Percentiles rank a stretch among this genome's conserved stretches.
Conservation (phyloP, 2,797 vertebrate species). For the Lacerta agilis region DNA sequence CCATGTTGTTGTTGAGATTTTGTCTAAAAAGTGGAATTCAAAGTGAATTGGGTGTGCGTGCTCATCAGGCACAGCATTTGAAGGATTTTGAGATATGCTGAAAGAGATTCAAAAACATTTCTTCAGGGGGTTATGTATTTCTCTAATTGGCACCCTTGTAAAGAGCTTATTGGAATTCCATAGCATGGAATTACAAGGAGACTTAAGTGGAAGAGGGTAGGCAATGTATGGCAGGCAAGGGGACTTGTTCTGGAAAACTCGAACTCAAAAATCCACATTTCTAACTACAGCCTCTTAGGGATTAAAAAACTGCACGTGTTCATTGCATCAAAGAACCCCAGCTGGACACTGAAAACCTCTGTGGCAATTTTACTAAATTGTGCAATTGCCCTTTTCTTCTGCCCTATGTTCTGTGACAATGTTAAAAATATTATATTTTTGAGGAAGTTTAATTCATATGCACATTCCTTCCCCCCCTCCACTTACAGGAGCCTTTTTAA, state of each 20-base stretch:
- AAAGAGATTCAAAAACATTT: not conserved
- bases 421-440: conserved; percentile 18
- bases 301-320: not conserved
- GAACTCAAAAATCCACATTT: not conserved
- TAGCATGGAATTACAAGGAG: not conserved
- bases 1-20: not conserved
- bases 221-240: not conserved
- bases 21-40: not conserved
- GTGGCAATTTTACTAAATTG: conserved; percentile 26
- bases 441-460: conserved; percentile 21
- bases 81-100: not conserved
- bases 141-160: not conserved
- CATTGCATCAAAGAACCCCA: not conserved
- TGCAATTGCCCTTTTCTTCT: not conserved
- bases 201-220: not conserved
- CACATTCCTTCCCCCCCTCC: not conserved
- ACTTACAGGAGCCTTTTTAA: too few relatives aligned
- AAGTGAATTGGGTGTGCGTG: not conserved
- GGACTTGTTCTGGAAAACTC: not conserved
- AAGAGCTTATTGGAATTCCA: not conserved
- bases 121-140: not conserved
- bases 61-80: not conserved
- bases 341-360: not conserved
- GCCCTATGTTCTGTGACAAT: conserved; percentile 15
- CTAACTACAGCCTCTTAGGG: not conserved